phyloP scores from a whole-genome alignment of 2,797 vertebrate genomes.

The Kryptopterus vitreolus region DNA sequence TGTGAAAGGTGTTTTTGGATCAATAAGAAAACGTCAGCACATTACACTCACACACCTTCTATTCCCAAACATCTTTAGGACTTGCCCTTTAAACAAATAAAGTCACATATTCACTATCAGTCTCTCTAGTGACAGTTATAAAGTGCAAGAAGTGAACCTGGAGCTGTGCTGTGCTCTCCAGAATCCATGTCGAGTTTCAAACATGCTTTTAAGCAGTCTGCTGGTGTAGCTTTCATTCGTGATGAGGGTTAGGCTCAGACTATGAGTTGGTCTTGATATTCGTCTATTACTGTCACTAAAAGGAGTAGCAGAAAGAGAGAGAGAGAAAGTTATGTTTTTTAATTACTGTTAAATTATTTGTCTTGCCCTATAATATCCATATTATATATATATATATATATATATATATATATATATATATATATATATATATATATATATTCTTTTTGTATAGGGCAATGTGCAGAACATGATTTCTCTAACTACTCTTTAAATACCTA shows the following conservation, averaged over 20 bases:
- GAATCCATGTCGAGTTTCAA: background rate
- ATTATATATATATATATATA: too few relatives aligned
- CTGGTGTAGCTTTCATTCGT: background rate
- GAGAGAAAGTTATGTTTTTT: too few relatives aligned
- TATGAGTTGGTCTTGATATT: slow-evolving; percentile 34
- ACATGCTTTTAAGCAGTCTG: background rate
- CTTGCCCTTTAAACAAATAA: slow-evolving; percentile 28
- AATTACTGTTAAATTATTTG: slow-evolving; percentile 20
- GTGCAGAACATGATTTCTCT: background rate
- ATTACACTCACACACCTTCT: slow-evolving; percentile 14
- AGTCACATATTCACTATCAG: background rate
- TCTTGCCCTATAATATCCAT: background rate
- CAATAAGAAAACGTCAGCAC: slow-evolving; percentile 42
- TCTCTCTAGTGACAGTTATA: slow-evolving; percentile 13
- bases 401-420: too few relatives aligned
- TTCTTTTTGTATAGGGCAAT: too few relatives aligned
- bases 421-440: too few relatives aligned
- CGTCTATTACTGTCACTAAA: slow-evolving; percentile 17
- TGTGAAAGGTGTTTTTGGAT: slow-evolving; percentile 21
- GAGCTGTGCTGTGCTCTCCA: background rate
- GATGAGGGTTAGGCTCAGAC: slow-evolving; percentile 27
- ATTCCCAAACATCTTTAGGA: slow-evolving; percentile 2
- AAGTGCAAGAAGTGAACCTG: background rate
- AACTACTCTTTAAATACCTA: background rate
- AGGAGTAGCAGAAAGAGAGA: background rate